Conservation (phyloP, 2,888 invertebrate species). For the Bruchidius siliquastri region DNA sequence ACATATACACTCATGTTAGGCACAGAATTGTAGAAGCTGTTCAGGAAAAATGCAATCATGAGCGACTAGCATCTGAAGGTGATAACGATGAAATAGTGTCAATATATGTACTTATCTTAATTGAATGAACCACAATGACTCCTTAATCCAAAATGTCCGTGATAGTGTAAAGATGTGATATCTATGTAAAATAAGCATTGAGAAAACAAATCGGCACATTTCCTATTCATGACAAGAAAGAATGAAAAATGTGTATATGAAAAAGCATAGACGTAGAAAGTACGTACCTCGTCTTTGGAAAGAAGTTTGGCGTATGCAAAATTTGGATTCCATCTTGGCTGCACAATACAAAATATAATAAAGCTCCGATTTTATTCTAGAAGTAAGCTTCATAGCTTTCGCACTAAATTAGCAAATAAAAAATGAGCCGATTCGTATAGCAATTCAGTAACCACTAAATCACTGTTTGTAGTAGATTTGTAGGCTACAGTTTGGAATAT, state of each 20-base stretch:
- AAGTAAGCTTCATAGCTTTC: too few species aligned
- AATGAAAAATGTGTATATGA: neutral
- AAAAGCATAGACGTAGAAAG: neutral
- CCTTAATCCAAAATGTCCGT: neutral
- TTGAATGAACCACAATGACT: neutral
- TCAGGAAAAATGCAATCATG: too few species aligned
- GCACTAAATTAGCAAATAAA: conserved; percentile 19
- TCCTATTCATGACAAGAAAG: conserved; percentile 4
- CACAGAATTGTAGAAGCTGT: too few species aligned
- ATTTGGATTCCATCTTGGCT: conserved; percentile 54
- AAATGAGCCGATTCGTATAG: conserved; percentile 27
- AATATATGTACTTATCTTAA: too few species aligned
- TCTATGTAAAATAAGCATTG: neutral
- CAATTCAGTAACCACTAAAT: neutral
- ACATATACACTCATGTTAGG: too few species aligned
- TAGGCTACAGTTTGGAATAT: neutral
- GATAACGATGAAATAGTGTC: too few species aligned
- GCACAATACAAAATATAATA: conserved; percentile 15
- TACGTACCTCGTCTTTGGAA: conserved; percentile 40
- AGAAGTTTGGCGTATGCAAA: conserved; percentile 55
- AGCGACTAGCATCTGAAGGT: too few species aligned
- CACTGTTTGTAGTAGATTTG: neutral
- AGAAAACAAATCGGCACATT: conserved; percentile 21
- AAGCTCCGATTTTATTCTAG: neutral
- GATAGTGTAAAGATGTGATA: neutral